Evolutionary conservation across 2,888 invertebrate species (phyloP).

Genomic region (Drosophila fulvimacula): DNA sequence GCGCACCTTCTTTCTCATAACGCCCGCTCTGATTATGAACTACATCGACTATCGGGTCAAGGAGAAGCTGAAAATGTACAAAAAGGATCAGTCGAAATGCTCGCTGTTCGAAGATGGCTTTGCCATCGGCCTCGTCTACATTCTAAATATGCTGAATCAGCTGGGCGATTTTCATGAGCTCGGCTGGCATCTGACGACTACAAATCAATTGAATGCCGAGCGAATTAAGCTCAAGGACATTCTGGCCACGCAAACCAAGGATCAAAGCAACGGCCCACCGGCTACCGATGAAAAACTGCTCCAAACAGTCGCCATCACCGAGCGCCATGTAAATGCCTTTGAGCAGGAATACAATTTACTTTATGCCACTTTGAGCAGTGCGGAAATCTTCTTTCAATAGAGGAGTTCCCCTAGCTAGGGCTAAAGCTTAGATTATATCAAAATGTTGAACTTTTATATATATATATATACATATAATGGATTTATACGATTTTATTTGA

Average conservation of each 20-base stretch:
- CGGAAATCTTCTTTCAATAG: conserved; percentile 95
- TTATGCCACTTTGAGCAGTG: conserved; percentile 96
- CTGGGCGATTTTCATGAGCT: conserved; percentile 94
- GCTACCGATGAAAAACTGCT: conserved; percentile 89
- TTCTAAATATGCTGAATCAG: conserved; percentile 95
- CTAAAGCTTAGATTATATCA: neutral
- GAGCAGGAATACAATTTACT: conserved; percentile 95
- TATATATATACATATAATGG: neutral
- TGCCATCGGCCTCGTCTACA: conserved; percentile 97
- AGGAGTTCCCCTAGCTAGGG: neutral
- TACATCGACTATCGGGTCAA: conserved; percentile 96
- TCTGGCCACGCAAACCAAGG: conserved; percentile 86
- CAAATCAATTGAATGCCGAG: conserved; percentile 89
- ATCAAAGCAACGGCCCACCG: conserved; percentile 38
- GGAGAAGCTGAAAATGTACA: conserved; percentile 96
- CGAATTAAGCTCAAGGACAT: conserved; percentile 86
- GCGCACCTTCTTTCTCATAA: conserved; percentile 95
- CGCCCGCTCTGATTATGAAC: conserved; percentile 97
- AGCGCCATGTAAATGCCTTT: conserved; percentile 92
- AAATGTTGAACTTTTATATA: too few species aligned
- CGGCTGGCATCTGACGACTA: conserved; percentile 97
- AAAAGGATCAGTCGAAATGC: conserved; percentile 90
- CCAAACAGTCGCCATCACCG: conserved; percentile 95
- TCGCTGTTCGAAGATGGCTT: conserved; percentile 99
- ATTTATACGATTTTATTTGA: too few species aligned